Base-by-base conservation (phyloP, 2,797 vertebrate species). In the Sciaenops ocellatus region DNA sequence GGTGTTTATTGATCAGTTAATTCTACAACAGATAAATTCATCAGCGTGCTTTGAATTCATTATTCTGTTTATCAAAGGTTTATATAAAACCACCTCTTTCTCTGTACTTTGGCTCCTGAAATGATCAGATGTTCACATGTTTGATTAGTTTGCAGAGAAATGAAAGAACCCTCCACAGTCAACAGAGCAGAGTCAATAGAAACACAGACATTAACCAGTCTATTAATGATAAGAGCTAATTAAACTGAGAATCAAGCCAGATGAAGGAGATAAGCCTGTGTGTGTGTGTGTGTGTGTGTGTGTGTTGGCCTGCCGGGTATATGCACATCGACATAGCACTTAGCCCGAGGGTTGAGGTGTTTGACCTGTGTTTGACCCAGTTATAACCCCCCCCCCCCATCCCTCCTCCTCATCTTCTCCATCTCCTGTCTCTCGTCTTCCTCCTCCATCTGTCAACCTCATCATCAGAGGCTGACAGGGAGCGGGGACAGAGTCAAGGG, bases 341-440 rank as follows among this genome's bases (percentile, higher is more conserved):
- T 95, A 94, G 93, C 93, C 91, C 69, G 85, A 88, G 84, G 93
- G 93, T 85, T 79, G 73, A 91, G 86, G 89, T 90, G 78, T 89
- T 89, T 95, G 95, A 95, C 96, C 95, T 96, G 87, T 89, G 91
- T 88, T 89, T 94, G 92, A 94, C 95, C 94, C 85, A 63, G 41
- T 61, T 65, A 73, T 11, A 66, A 46, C 69, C 55, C 52, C 71
- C 6, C 26, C 1, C 22, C 11, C 24, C 18, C 47, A 26, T 20
- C 4, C 26, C 22, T 9, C 34, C 47, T 20, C n/a, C 17, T 57
- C 50, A 5, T 50, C 46, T 42, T 30, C 22, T 1, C 41, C 16
- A 12, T 41, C 28, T 12, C 38, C 26, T 48, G 16, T 9, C 26
- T 41, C 52, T 60, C 44, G 13, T 46, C 34, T 56, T 44, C 42